Base-by-base conservation (phyloP, 2,888 invertebrate species). In the Panzeria rudis region DNA sequence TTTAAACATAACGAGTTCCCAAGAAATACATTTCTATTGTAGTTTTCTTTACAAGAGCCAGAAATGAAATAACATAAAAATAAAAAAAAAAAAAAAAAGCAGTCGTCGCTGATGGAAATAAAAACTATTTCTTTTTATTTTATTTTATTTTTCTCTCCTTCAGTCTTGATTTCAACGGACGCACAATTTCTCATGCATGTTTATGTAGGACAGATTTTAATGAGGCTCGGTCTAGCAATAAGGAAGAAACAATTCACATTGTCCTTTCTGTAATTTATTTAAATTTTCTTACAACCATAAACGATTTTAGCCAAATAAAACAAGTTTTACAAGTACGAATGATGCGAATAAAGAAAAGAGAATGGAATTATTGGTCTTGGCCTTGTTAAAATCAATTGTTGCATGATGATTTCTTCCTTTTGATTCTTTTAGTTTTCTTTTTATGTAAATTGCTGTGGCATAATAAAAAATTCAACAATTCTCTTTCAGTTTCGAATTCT, bases 1-100 rank as follows among this genome's bases (percentile, higher is more conserved):
- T 90, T 89, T 90, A 88, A 87, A 88, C 89, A 90, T 89, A 90
- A 80, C 79, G 71, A 85, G 71, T 80, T 72, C 23, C 35, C 15
- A 20, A 29, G 47, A 72, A 80, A 71, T 23, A 50, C 32, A 50
- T 59, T 77, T 35, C 2, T 52, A 23, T 59, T 41, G 25, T 66
- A 54, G 54, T n/a, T 50, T 54, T 3, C 13, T 29, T 64, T 47
- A 15, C 7, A 50, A 50, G 5, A 38, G 11, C 54, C 41, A 32
- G 38, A 44, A 35, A 71, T 4, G 8, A 15, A 62, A 62, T 38
- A 1, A 15, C 9, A 25, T 35, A 13, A 20, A 66, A 7, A 32
- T 25, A 68, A 17, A 5, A 47, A 47, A n/a, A 25, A 17, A 5
- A 47, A 68, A 35, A n/a, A 7, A 38, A 50, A 17, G 17, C 20